Evolutionary conservation across 2,113 vertebrate species (phyloP), one percentile per base, ranked within the genome.

Genomic region (Lethenteron reissneri): DNA sequence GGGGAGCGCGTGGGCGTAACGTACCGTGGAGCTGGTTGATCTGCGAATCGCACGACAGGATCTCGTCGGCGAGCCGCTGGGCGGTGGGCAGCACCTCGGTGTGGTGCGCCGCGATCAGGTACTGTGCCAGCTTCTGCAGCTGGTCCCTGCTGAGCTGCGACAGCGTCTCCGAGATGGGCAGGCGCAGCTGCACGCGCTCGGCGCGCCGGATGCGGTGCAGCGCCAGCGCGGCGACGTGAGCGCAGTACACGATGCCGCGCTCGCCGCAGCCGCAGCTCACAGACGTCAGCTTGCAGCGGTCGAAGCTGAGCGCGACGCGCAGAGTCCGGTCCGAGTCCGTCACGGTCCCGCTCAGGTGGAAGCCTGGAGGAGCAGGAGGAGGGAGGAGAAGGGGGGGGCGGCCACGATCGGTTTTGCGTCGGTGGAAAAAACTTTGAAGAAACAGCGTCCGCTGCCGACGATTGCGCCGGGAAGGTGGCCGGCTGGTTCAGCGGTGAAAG

Each of bases 101-200:
- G 84, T 99, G 94, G 76, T 99, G 94, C 25, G 92, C 94, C 0
- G 94, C 95, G 81, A 99, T 99, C 79, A 99, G 83, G 81, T 99
- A 99, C 80, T 99, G 94, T 75, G 96, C 90, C 82, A 99, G 86
- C 82, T 99, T 99, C 83, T 99, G 94, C 76, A 99, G 85, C 82
- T 99, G 94, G 80, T 99, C 94, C 75, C 94, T 83, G 82, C 95
- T 99, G 92, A 99, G 96, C 83, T 99, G 94, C 82, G 95, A 99
- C 81, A 99, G 83, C 71, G 94, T 99, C 82, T 99, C 94, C 73
- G 94, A 97, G 81, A 99, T 99, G 78, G 94, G 92, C 83, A 99
- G 82, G 82, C 94, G 85, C 72, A 97, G 83, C 83, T 97, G 96
- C 78, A 99, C 92, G 84, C 91, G 88, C 73, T 99, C 94, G 2